Evolutionary conservation across 2,888 invertebrate genomes (phyloP).

Genomic region (Habroteleia sp.): DNA sequence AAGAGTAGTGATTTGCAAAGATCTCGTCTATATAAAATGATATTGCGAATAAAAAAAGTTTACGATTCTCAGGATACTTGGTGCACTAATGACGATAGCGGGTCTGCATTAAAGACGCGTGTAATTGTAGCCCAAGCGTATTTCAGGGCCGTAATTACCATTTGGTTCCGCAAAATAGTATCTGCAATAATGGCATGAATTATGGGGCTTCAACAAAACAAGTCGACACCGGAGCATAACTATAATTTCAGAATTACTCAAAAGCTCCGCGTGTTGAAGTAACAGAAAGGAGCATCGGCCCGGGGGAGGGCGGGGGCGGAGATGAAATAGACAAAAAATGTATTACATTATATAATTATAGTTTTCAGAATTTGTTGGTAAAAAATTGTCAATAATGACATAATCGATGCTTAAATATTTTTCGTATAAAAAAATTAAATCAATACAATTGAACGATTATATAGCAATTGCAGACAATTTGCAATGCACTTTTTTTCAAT

Average conservation of each 20-base stretch:
- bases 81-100: slow-evolving; percentile 51
- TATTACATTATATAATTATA: too few relatives aligned
- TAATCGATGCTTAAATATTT: too few relatives aligned
- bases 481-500: too few relatives aligned
- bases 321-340: too few relatives aligned
- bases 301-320: too few relatives aligned
- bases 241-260: slow-evolving; percentile 55
- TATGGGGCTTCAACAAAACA: slow-evolving; percentile 52
- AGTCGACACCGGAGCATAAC: slow-evolving; percentile 46
- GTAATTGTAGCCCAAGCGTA: slow-evolving; percentile 55
- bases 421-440: too few relatives aligned
- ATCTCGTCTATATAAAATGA: slow-evolving; percentile 41
- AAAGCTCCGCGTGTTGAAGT: slow-evolving; percentile 10
- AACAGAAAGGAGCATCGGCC: too few relatives aligned
- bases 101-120: slow-evolving; percentile 57
- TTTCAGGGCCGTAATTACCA: slow-evolving; percentile 58
- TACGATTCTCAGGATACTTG: slow-evolving; percentile 46
- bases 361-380: too few relatives aligned
- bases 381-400: too few relatives aligned
- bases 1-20: slow-evolving; percentile 30
- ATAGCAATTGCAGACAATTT: too few relatives aligned
- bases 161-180: slow-evolving; percentile 63
- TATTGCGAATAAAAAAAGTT: slow-evolving; percentile 44
- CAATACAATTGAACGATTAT: too few relatives aligned
- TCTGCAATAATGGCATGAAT: slow-evolving; percentile 57